phyloP scores from a whole-genome alignment of 2,888 invertebrate species.

The Leptopilina myrica region DNA sequence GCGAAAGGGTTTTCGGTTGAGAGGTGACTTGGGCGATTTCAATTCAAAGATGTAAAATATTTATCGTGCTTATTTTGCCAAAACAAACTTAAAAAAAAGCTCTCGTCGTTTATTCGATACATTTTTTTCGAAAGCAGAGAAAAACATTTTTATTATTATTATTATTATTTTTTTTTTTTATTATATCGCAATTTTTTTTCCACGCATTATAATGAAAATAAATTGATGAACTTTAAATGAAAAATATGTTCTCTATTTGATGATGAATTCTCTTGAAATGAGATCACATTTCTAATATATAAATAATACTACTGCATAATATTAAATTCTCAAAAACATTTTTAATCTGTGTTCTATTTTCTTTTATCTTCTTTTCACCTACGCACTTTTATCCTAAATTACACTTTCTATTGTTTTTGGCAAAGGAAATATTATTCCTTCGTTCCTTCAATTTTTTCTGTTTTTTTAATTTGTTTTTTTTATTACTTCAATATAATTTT shows the following conservation, averaged over 20 bases:
- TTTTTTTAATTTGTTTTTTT: too few relatives aligned
- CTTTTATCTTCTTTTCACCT: neutral
- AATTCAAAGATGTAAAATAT: neutral
- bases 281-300: neutral
- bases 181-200: neutral
- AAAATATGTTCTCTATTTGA: neutral
- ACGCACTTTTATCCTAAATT: neutral
- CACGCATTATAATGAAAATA: neutral
- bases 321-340: neutral
- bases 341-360: neutral
- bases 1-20: neutral
- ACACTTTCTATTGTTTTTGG: too few relatives aligned
- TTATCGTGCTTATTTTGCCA: constrained; percentile 1
- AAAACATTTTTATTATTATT: neutral
- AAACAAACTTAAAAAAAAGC: constrained; percentile 10
- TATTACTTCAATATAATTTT: too few relatives aligned
- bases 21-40: neutral
- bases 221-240: neutral
- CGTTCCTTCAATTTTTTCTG: too few relatives aligned
- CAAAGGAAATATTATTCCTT: too few relatives aligned
- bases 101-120: neutral
- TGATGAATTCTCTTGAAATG: neutral
- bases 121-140: neutral
- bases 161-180: neutral
- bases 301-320: neutral